These are phyloP conservation scores for Ramphastos sulfuratus DNA, from an alignment of 2,113 vertebrate species.

Conservation along the genomic window DNA sequence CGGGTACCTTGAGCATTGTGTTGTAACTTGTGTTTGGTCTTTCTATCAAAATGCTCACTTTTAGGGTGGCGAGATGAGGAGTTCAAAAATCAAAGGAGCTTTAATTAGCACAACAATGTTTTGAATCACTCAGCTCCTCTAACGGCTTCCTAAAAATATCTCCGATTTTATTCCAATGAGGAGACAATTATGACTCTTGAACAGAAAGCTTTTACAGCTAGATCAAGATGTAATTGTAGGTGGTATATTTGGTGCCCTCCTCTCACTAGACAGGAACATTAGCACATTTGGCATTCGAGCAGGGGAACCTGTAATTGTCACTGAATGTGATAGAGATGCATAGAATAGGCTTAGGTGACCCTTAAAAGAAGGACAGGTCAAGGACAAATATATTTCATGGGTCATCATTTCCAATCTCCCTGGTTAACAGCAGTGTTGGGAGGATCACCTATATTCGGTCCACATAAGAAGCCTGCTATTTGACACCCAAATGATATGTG, in stretches of 20 bases:
- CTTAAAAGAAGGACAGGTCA: neutral
- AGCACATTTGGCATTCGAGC: neutral
- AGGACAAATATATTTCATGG: neutral
- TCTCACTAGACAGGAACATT: constrained; percentile 35
- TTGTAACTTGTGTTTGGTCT: constrained; percentile 12
- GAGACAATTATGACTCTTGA: constrained; percentile 43
- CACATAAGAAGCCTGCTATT: neutral
- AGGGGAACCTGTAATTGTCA: neutral
- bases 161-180: constrained; percentile 29
- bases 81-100: constrained; percentile 7
- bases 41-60: constrained; percentile 43
- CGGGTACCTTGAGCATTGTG: constrained; percentile 15
- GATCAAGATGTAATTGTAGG: constrained; percentile 33
- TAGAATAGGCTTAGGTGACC: neutral
- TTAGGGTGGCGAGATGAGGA: neutral
- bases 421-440: neutral
- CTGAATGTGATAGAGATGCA: neutral
- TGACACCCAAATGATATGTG: neutral
- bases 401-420: neutral
- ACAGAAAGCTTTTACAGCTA: constrained; percentile 42
- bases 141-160: constrained; percentile 41
- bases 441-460: neutral
- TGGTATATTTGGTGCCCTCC: constrained; percentile 65
- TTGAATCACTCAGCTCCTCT: constrained; percentile 40
- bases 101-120: constrained; percentile 57